These are phyloP conservation scores for Cyrtodaria siliqua DNA, from an alignment of 2,888 invertebrate genomes.

Conservation along the genomic window DNA sequence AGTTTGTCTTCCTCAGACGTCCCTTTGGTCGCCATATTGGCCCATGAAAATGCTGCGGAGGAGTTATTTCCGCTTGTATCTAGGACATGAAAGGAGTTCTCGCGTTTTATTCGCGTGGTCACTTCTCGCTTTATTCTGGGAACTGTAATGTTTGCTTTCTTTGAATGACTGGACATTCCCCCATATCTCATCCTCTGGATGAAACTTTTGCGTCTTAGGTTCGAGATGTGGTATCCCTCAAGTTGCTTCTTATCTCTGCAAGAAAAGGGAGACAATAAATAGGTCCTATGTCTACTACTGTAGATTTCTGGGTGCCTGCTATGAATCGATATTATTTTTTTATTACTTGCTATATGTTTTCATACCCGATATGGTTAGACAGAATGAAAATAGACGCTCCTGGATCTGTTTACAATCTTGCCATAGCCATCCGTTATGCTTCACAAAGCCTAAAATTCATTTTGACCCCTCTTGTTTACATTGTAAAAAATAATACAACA, in stretches of 20 bases:
- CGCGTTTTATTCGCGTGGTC: conserved; percentile 53
- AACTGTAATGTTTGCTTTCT: conserved; percentile 34
- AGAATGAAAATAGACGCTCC: too few relatives aligned
- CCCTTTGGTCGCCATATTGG: conserved; percentile 53
- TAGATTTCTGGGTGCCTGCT: too few relatives aligned
- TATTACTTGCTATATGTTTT: too few relatives aligned
- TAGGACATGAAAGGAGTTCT: conserved; percentile 70
- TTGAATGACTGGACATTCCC: conserved; percentile 22
- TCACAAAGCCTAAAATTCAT: too few relatives aligned
- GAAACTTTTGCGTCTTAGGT: conserved; percentile 36
- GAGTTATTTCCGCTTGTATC: conserved; percentile 25
- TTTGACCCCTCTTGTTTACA: too few relatives aligned
- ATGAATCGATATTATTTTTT: too few relatives aligned
- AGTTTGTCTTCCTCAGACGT: conserved; percentile 64
- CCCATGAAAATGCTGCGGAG: conserved; percentile 65
- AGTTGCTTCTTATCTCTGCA: conserved; percentile 64
- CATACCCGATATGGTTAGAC: too few relatives aligned
- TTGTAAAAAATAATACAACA: too few relatives aligned
- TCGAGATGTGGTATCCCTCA: conserved; percentile 43
- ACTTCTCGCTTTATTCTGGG: conserved; percentile 35
- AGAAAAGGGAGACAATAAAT: not conserved
- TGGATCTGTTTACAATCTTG: too few relatives aligned
- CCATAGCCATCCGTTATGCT: too few relatives aligned
- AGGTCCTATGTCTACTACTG: too few relatives aligned
- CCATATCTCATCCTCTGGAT: conserved; percentile 49